Conservation (phyloP, 2,113 vertebrate species). For the Spermophilus dauricus region DNA sequence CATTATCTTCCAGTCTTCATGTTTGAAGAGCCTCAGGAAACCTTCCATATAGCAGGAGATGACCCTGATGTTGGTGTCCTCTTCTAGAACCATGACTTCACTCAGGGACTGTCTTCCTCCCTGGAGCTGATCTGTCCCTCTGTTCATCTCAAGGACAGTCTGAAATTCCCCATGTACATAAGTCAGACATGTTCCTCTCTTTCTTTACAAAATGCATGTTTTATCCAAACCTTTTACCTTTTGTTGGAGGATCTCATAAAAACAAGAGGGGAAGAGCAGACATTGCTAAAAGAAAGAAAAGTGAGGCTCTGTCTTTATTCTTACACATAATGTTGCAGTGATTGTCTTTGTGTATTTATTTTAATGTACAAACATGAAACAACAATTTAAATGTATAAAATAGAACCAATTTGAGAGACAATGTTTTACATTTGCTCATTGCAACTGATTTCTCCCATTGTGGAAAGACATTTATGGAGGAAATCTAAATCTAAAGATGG, state of each 20-base stretch:
- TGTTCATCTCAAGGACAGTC: neutral
- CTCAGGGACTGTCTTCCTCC: neutral
- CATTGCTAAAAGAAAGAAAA: neutral
- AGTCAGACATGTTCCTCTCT: neutral
- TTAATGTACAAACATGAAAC: no score
- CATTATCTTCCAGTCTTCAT: neutral
- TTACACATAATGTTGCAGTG: no score
- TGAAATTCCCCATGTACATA: neutral
- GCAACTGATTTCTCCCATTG: no score
- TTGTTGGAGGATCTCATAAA: conserved; percentile 38
- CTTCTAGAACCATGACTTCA: neutral
- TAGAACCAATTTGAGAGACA: no score
- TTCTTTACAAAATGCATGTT: neutral
- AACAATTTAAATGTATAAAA: no score
- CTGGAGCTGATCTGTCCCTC: neutral
- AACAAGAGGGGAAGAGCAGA: neutral
- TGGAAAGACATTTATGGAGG: no score
- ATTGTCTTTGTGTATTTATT: no score
- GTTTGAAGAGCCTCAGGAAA: neutral
- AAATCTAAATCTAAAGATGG: no score
- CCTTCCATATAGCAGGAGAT: neutral
- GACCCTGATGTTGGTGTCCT: neutral
- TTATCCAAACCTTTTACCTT: neutral
- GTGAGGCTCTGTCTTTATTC: neutral
- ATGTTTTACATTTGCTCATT: no score